These are phyloP conservation scores for Rhabdophis nuchalis DNA, from an alignment of 2,797 vertebrate species.

Conservation along the genomic window DNA sequence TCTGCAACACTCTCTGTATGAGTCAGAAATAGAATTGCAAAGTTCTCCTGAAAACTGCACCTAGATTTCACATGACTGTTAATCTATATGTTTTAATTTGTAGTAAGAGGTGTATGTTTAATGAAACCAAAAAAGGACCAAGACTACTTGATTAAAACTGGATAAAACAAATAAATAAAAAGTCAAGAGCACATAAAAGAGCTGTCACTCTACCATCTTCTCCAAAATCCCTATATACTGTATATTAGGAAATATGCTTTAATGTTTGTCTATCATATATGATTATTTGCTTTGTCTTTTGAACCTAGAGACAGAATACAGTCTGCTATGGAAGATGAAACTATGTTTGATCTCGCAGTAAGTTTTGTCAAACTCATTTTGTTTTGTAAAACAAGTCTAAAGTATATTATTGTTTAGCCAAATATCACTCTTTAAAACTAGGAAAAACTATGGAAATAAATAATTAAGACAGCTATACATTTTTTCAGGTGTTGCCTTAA, in stretches of 20 bases:
- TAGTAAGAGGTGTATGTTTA: background rate
- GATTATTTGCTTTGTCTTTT: constrained; percentile 28
- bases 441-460: background rate
- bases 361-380: constrained; percentile 59
- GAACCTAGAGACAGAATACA: constrained; percentile 89
- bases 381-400: background rate
- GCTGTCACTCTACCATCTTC: background rate
- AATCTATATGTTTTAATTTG: background rate
- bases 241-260: constrained; percentile 15
- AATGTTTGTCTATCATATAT: constrained; percentile 28
- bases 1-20: background rate
- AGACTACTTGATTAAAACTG: background rate
- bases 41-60: background rate
- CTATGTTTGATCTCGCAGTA: constrained; percentile 84
- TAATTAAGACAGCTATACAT: background rate
- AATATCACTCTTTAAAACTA: background rate
- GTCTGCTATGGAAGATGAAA: constrained; percentile 86
- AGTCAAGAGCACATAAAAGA: background rate
- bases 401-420: background rate
- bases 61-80: background rate
- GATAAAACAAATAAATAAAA: background rate
- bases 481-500: background rate
- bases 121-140: background rate
- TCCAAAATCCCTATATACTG: background rate
- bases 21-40: background rate